These are phyloP conservation scores for Chlorodrepanis virens DNA, from an alignment of 2,113 vertebrate genomes.

Conservation along the genomic window DNA sequence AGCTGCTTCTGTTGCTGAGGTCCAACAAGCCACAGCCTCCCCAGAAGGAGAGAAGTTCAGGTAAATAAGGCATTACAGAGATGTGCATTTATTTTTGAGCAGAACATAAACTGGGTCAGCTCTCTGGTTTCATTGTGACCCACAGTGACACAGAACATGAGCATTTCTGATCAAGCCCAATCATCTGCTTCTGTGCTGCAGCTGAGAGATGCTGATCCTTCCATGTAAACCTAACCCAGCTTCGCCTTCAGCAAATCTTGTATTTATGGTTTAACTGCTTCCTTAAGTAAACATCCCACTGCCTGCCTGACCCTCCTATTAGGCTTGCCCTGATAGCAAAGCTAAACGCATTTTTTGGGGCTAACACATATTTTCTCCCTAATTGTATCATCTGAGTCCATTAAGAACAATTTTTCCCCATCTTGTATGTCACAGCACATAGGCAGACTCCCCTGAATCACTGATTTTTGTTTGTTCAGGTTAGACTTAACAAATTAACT, in stretches of 20 bases:
- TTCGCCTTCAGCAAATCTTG: background rate
- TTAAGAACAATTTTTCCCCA: background rate
- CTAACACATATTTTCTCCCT: background rate
- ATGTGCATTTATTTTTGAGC: background rate
- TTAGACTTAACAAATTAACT: conserved; percentile 15
- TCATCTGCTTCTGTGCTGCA: background rate
- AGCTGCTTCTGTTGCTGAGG: background rate
- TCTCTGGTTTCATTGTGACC: background rate
- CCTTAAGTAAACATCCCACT: conserved; percentile 13
- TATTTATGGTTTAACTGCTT: background rate
- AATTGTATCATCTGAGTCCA: background rate
- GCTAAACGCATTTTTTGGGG: background rate
- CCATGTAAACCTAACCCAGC: background rate
- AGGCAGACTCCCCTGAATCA: background rate
- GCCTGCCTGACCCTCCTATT: conserved; percentile 20
- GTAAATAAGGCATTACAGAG: background rate
- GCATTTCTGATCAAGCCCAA: background rate
- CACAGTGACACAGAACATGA: background rate
- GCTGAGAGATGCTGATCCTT: background rate
- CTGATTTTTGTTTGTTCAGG: conserved; percentile 17
- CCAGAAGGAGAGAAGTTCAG: background rate
- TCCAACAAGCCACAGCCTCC: background rate
- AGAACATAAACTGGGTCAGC: background rate
- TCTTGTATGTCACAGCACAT: background rate
- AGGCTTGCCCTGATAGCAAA: conserved; percentile 6